These are phyloP conservation scores for Callyntrura guangdongensis DNA, from an alignment of 2,888 invertebrate species.

Conservation along the genomic window DNA sequence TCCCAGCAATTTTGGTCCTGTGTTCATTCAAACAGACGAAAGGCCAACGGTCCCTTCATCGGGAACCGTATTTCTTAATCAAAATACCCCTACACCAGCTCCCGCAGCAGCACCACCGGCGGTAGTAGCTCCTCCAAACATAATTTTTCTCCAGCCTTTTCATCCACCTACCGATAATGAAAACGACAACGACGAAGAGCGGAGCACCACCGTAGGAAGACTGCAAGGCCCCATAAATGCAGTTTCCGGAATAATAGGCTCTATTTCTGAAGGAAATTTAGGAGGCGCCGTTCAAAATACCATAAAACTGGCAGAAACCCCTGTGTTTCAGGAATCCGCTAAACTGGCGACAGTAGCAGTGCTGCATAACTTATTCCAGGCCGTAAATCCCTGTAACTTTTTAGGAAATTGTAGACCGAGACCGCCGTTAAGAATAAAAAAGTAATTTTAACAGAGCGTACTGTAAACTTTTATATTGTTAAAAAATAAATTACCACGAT, in stretches of 20 bases:
- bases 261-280: slow-evolving; percentile 55
- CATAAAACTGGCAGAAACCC: slow-evolving; percentile 46
- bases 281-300: slow-evolving; percentile 57
- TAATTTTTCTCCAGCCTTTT: slow-evolving; percentile 29
- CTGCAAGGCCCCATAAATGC: slow-evolving; percentile 11
- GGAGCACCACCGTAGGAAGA: background rate
- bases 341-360: slow-evolving; percentile 46
- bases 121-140: background rate
- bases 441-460: too few relatives aligned
- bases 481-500: too few relatives aligned
- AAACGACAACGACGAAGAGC: background rate
- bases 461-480: too few relatives aligned
- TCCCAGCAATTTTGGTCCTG: slow-evolving; percentile 39
- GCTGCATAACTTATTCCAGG: slow-evolving; percentile 53
- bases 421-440: too few relatives aligned
- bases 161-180: background rate
- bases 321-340: slow-evolving; percentile 59
- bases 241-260: slow-evolving; percentile 44
- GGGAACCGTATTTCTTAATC: background rate
- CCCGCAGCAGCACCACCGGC: background rate
- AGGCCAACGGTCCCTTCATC: background rate
- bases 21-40: background rate
- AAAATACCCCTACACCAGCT: slow-evolving; percentile 18
- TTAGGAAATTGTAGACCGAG: slow-evolving; percentile 46
- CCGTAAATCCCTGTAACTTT: slow-evolving; percentile 44